Percentiles rank a stretch among this genome's conserved stretches.
These are phyloP conservation scores for Stigmatopora argus DNA, from an alignment of 2,113 vertebrate genomes.

Conservation along the genomic window DNA sequence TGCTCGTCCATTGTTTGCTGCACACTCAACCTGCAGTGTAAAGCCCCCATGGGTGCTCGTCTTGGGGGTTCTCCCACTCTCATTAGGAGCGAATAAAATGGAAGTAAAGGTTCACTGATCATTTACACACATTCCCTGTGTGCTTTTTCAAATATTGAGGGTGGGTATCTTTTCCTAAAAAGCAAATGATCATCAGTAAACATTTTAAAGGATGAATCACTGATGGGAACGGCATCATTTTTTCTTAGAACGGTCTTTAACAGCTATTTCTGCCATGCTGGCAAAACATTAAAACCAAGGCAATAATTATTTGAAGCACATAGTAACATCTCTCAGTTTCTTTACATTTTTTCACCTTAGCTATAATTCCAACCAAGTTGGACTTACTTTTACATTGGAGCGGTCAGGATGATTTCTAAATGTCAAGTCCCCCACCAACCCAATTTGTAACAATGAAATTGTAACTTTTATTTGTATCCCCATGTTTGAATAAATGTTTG, in stretches of 20 bases:
- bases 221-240: conserved; percentile 7
- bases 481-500: too few relatives aligned
- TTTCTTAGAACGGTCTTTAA: conserved; percentile 21
- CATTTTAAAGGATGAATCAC: conserved; percentile 8
- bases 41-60: conserved; percentile 39
- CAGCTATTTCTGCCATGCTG: conserved; percentile 25
- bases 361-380: neutral
- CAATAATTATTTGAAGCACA: conserved; percentile 9
- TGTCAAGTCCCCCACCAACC: too few relatives aligned
- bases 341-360: neutral
- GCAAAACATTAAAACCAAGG: conserved; percentile 29
- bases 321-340: neutral
- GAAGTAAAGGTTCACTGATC: conserved; percentile 44
- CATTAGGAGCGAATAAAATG: conserved; percentile 57
- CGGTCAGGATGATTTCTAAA: too few relatives aligned
- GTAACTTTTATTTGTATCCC: too few relatives aligned
- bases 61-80: conserved; percentile 47
- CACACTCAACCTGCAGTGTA: conserved; percentile 29
- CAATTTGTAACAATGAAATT: too few relatives aligned
- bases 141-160: conserved; percentile 10
- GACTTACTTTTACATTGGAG: neutral
- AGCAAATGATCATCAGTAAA: conserved; percentile 20
- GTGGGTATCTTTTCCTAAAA: neutral
- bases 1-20: conserved; percentile 40
- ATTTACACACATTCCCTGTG: conserved; percentile 30